Percentiles rank a stretch among this genome's conserved stretches.
Conservation (phyloP, 2,888 invertebrate species). For the Synergus japonicus region DNA sequence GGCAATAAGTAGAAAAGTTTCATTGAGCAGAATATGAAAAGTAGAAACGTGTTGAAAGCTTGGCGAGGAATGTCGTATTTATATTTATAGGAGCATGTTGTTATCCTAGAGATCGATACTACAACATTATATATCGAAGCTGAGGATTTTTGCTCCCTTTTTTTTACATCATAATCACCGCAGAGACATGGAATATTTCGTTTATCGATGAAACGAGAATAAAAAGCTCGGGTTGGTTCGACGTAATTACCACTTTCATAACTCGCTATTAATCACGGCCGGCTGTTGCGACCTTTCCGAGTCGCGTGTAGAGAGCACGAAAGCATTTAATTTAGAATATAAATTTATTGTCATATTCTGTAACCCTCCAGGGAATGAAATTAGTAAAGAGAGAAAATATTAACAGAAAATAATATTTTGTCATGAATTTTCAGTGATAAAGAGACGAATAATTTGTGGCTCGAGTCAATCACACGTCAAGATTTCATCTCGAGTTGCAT, state of each 20-base stretch:
- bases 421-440: neutral
- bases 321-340: slow-evolving; percentile 36
- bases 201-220: slow-evolving; percentile 31
- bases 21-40: slow-evolving; percentile 10
- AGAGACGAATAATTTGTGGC: neutral
- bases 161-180: slow-evolving; percentile 17
- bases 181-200: slow-evolving; percentile 34
- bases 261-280: slow-evolving; percentile 39
- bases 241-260: slow-evolving; percentile 40
- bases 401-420: neutral
- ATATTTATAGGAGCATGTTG: slow-evolving; percentile 7
- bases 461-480: neutral
- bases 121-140: neutral
- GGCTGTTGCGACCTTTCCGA: slow-evolving; percentile 39
- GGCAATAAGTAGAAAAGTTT: neutral
- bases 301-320: slow-evolving; percentile 34
- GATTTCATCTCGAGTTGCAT: neutral
- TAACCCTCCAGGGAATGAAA: slow-evolving; percentile 1
- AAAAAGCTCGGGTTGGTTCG: slow-evolving; percentile 23
- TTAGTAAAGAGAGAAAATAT: neutral
- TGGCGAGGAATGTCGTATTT: slow-evolving; percentile 9
- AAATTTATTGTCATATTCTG: slow-evolving; percentile 34
- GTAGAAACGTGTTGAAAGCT: slow-evolving; percentile 5
- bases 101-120: slow-evolving; percentile 10
- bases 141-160: neutral